Conservation (phyloP, 2,113 vertebrate genomes). For the Tachuris rubrigastra region DNA sequence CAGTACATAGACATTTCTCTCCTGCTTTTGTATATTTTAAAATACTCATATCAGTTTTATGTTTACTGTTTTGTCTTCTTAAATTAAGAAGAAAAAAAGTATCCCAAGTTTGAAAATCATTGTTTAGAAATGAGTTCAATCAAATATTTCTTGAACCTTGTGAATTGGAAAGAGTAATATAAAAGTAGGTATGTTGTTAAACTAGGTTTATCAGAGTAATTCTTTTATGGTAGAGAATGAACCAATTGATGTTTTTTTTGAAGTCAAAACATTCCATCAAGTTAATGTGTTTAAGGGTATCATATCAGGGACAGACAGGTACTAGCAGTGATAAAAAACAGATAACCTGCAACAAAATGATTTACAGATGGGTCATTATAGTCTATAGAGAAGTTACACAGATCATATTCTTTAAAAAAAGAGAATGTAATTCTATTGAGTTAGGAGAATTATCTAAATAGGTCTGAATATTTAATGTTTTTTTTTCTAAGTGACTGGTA, state of each 20-base stretch:
- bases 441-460: slow-evolving; percentile 30
- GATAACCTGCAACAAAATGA: slow-evolving; percentile 71
- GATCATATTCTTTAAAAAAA: slow-evolving; percentile 59
- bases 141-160: slow-evolving; percentile 10
- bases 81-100: slow-evolving; percentile 16
- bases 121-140: slow-evolving; percentile 6
- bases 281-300: slow-evolving; percentile 71
- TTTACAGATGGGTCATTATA: slow-evolving; percentile 75
- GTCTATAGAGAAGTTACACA: slow-evolving; percentile 48
- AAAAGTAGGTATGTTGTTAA: slow-evolving; percentile 39
- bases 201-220: slow-evolving; percentile 33
- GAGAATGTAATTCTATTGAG: slow-evolving; percentile 22
- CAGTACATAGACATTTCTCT: slow-evolving; percentile 43
- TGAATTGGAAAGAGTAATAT: background rate
- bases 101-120: background rate
- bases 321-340: slow-evolving; percentile 78
- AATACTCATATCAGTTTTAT: slow-evolving; percentile 34
- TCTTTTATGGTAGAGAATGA: slow-evolving; percentile 51
- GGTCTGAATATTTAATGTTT: slow-evolving; percentile 39
- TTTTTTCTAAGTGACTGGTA: background rate
- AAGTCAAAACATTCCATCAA: slow-evolving; percentile 76
- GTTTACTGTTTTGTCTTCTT: slow-evolving; percentile 45
- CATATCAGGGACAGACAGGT: slow-evolving; percentile 79
- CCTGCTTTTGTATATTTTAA: slow-evolving; percentile 56
- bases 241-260: slow-evolving; percentile 67